Evolutionary conservation across 2,113 vertebrate species (phyloP), one percentile per base, ranked within the genome.

Genomic region (Sinocyclocheilus anophthalmus): DNA sequence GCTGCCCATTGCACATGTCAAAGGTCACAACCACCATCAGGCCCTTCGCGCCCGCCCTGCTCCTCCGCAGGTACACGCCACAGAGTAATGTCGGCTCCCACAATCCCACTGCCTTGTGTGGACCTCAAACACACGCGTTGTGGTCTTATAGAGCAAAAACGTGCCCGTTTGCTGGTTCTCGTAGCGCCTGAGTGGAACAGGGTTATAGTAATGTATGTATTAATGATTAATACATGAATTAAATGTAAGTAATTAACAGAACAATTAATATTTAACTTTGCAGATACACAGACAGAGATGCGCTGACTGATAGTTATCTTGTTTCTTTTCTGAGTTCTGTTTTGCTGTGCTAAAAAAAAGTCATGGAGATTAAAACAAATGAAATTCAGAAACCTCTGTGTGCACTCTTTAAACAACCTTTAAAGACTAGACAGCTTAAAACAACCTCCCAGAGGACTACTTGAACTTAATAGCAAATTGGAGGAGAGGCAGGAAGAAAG

Each of bases 41-140:
- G n/a, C n/a, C n/a, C n/a, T n/a, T n/a, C n/a, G n/a, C n/a, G n/a
- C n/a, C n/a, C n/a, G n/a, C n/a, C n/a, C n/a, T n/a, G n/a, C n/a
- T n/a, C n/a, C n/a, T n/a, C n/a, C 95, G 0, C 95, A 96, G 5
- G 90, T 95, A 86, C 96, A 96, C 37, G 95, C 88, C 0, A 93
- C 86, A 0, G 92, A 63, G 0, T 93, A 93, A 84, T 90, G 92
- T 1, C 88, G 92, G 26, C 95, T 91, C 5, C 95, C 94, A 0
- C 96, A 96, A 33, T 95, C 92, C 95, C 95, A 92, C 84, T 96
- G 96, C 6, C 93, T 93, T 0, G 94, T 79, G 3, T 96, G 95
- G 22, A 96, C 95, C 90, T 96, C 93, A 0, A 96, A 96, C 0
- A 45, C 18, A 55, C 92, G 89, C 0, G 42, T 55, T 1, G 78